phyloP scores from a whole-genome alignment of 2,113 vertebrate genomes.

The Diadophis punctatus region DNA sequence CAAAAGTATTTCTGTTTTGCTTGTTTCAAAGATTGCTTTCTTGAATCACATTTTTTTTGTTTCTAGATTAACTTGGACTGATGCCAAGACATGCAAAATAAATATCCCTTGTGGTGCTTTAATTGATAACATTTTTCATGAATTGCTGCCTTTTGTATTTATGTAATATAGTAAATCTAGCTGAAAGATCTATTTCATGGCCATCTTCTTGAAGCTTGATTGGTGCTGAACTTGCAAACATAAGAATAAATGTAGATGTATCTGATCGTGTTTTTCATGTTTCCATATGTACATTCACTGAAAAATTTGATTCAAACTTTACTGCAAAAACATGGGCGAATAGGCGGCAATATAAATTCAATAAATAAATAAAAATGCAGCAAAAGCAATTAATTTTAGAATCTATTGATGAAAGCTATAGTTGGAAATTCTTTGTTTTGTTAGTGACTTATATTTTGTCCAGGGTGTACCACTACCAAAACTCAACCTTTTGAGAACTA shows the following conservation, averaged over 20 bases:
- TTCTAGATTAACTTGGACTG: slow-evolving; percentile 45
- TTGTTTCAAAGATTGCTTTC: slow-evolving; percentile 60
- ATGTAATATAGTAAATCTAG: neutral
- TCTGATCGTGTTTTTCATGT: neutral
- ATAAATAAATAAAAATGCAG: neutral
- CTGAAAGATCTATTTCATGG: neutral
- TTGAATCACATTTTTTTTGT: slow-evolving; percentile 26
- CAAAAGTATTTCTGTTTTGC: slow-evolving; percentile 58
- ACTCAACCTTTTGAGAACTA: neutral
- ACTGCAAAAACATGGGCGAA: neutral
- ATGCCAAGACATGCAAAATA: slow-evolving; percentile 55
- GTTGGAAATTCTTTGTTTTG: neutral
- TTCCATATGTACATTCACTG: neutral
- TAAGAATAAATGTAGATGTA: slow-evolving; percentile 1
- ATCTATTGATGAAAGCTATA: neutral
- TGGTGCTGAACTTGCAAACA: neutral
- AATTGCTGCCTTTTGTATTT: slow-evolving; percentile 18
- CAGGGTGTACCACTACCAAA: neutral
- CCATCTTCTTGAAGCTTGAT: neutral
- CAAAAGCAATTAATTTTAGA: neutral
- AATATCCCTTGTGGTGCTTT: slow-evolving; percentile 37
- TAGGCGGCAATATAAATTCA: too few species aligned
- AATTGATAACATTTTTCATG: slow-evolving; percentile 23
- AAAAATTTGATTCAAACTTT: neutral
- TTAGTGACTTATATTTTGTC: neutral